Conservation (phyloP, 2,797 vertebrate genomes). For the Muraenolepis orangiensis region DNA sequence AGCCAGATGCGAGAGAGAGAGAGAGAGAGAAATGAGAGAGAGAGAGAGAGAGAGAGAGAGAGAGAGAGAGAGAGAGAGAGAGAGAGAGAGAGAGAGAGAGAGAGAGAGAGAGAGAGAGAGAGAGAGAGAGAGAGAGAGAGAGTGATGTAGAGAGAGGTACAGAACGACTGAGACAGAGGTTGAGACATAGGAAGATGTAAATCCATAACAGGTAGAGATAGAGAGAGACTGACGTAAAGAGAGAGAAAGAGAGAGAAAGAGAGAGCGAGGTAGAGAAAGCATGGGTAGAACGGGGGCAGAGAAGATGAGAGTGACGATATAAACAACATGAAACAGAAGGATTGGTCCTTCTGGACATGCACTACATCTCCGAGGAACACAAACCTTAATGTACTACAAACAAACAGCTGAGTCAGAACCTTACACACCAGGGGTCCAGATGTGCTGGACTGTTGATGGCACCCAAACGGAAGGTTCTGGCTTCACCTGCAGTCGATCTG, state of each 20-base stretch:
- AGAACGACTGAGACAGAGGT: background rate
- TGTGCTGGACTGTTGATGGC: no score
- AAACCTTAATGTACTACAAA: background rate
- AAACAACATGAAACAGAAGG: background rate
- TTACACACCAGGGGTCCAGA: no score
- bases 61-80: background rate
- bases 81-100: background rate
- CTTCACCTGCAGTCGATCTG: no score
- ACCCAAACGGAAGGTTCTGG: no score
- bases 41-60: no score
- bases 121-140: background rate
- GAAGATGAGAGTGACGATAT: background rate
- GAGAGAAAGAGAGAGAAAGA: background rate
- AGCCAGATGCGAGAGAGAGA: constrained; percentile 11
- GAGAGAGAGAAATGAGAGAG: no score
- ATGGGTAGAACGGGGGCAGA: background rate
- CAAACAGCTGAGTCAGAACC: background rate
- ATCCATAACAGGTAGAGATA: background rate
- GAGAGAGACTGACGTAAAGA: background rate
- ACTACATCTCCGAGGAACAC: background rate
- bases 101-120: background rate
- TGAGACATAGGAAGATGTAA: background rate
- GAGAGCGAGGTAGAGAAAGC: background rate
- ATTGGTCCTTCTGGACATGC: background rate
- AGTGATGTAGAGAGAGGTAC: background rate